phyloP scores from a whole-genome alignment of 2,113 vertebrate species.

The Coryphaenoides rupestris region DNA sequence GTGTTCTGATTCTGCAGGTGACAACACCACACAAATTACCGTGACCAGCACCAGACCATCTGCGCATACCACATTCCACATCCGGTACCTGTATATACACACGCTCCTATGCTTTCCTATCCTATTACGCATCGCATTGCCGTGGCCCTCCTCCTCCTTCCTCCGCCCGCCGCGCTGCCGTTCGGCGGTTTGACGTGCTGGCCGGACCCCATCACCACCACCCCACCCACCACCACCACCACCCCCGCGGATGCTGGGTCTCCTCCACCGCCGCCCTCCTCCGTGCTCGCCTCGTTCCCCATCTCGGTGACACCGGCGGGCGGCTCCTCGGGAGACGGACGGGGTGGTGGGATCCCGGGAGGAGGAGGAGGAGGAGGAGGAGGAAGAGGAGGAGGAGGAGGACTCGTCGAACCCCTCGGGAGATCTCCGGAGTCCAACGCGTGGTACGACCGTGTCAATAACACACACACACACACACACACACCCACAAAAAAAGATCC shows the following conservation, averaged over 20 bases:
- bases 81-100: no score
- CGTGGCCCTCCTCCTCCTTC: no score
- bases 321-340: constrained; percentile 56
- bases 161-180: constrained; percentile 72
- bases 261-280: constrained; percentile 70
- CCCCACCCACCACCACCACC: constrained; percentile 63
- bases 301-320: no score
- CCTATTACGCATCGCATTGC: no score
- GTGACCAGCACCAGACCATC: no score
- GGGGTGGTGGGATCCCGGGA: no score
- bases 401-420: constrained; percentile 30
- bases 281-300: constrained; percentile 80
- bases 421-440: constrained; percentile 2
- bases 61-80: no score
- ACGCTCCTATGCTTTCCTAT: no score
- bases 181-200: constrained; percentile 75
- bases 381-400: constrained; percentile 25
- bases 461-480: no score
- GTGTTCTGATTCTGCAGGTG: no score
- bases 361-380: no score
- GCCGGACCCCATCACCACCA: constrained; percentile 55
- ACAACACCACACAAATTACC: no score
- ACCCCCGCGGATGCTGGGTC: constrained; percentile 64
- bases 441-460: constrained; percentile 19
- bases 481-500: constrained; percentile 33